Evolutionary conservation across 64 coral and sea anemone species (phyloP).

Genomic region (Porites lutea): DNA sequence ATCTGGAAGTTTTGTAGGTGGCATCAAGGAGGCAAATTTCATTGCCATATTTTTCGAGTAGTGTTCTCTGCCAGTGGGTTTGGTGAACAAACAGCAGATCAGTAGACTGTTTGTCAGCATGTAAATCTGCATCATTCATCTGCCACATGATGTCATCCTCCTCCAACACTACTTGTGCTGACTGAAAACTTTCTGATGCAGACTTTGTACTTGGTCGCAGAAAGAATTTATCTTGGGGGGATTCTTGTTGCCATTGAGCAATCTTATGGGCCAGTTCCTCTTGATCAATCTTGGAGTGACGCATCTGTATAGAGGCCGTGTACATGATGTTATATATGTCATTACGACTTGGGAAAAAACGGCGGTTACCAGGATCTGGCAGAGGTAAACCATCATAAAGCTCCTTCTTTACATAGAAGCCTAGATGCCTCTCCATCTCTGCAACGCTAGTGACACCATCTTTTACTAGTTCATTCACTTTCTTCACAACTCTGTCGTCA

Average conservation of each 20-base stretch:
- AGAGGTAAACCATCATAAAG: conserved; percentile 18
- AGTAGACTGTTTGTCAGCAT: too few relatives aligned
- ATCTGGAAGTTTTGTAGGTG: conserved; percentile 72
- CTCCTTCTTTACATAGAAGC: conserved; percentile 58
- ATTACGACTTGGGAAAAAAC: conserved; percentile 54
- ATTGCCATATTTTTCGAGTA: conserved; percentile 28
- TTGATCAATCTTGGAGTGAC: conserved; percentile 54
- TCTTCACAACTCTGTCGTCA: conserved; percentile 36
- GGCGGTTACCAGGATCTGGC: conserved; percentile 27
- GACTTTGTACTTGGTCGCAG: too few relatives aligned
- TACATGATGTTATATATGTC: conserved; percentile 62
- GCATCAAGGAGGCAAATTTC: too few relatives aligned
- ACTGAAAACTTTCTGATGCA: too few relatives aligned
- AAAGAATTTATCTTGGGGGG: conserved; percentile 16
- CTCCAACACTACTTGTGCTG: too few relatives aligned
- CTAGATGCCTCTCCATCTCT: conserved; percentile 55
- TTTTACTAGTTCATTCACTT: conserved; percentile 53
- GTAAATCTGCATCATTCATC: too few relatives aligned
- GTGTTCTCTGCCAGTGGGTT: too few relatives aligned
- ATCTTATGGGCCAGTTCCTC: conserved; percentile 41
- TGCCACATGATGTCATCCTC: too few relatives aligned
- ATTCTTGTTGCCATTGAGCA: conserved; percentile 39
- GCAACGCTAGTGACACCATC: conserved; percentile 54
- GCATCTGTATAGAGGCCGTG: conserved; percentile 14
- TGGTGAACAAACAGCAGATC: too few relatives aligned